These are phyloP conservation scores for Clinocottus analis DNA, from an alignment of 2,113 vertebrate genomes.

Conservation along the genomic window DNA sequence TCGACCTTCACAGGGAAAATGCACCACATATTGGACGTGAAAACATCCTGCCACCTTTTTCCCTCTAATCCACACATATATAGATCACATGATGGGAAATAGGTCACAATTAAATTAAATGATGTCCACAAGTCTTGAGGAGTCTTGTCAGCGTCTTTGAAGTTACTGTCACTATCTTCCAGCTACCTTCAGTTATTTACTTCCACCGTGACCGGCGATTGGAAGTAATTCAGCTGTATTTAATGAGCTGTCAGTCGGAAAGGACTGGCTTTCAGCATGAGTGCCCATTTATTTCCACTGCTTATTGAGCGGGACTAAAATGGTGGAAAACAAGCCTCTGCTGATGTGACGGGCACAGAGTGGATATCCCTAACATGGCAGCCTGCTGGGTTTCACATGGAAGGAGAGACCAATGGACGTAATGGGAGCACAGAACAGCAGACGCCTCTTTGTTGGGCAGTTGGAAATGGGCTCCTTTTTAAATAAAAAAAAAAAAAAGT, in stretches of 20 bases:
- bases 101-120: slow-evolving; percentile 3
- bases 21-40: slow-evolving; percentile 2
- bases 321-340: slow-evolving; percentile 49
- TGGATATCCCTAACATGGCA: slow-evolving; percentile 47
- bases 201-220: slow-evolving; percentile 10
- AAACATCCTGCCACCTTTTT: slow-evolving; percentile 40
- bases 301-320: slow-evolving; percentile 40
- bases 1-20: slow-evolving; percentile 1
- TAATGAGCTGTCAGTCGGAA: slow-evolving; percentile 33
- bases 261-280: slow-evolving; percentile 49
- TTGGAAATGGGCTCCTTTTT: slow-evolving; percentile 59
- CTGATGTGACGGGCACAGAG: slow-evolving; percentile 45
- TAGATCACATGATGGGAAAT: background rate
- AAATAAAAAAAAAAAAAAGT: background rate
- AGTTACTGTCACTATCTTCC: slow-evolving; percentile 11
- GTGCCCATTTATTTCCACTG: slow-evolving; percentile 48
- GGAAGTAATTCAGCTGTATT: slow-evolving; percentile 38
- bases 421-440: slow-evolving; percentile 38
- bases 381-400: slow-evolving; percentile 48
- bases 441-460: slow-evolving; percentile 19
- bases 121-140: background rate
- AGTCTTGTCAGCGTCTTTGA: background rate
- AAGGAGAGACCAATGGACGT: slow-evolving; percentile 16
- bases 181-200: background rate
- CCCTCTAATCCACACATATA: background rate